These are phyloP conservation scores for Meiosimyza platycephala DNA, from an alignment of 2,888 invertebrate species.

Conservation along the genomic window DNA sequence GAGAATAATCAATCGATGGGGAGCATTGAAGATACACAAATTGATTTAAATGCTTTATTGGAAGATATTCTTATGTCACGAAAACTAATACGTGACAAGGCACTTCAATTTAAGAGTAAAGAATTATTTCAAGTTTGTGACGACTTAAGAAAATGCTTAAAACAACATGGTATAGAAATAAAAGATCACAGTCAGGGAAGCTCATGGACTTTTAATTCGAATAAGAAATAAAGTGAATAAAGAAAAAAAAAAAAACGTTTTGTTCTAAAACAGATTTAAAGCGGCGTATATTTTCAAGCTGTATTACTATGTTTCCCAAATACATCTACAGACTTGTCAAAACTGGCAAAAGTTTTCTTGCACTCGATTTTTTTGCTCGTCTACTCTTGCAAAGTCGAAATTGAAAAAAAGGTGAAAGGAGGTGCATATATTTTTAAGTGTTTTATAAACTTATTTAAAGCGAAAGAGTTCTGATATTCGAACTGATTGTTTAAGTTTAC, in stretches of 20 bases:
- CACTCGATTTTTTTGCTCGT: no score
- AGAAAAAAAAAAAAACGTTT: not conserved
- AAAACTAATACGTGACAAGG: slow-evolving; percentile 72
- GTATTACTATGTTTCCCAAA: no score
- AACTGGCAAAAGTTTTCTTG: no score
- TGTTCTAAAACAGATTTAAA: no score
- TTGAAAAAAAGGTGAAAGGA: no score
- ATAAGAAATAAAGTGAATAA: slow-evolving; percentile 42
- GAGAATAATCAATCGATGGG: slow-evolving; percentile 3
- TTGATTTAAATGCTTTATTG: slow-evolving; percentile 66
- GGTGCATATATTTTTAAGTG: no score
- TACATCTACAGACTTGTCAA: no score
- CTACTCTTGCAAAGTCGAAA: no score
- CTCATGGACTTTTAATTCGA: slow-evolving; percentile 69
- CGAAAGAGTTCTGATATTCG: no score
- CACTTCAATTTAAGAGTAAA: slow-evolving; percentile 71
- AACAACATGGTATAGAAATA: slow-evolving; percentile 73
- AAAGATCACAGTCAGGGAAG: slow-evolving; percentile 75
- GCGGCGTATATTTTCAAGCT: no score
- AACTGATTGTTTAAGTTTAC: no score
- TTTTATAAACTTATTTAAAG: no score
- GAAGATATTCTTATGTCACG: slow-evolving; percentile 75
- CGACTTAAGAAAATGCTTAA: slow-evolving; percentile 73
- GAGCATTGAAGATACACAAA: not conserved
- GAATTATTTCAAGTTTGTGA: slow-evolving; percentile 76